Evolutionary conservation across 2,113 vertebrate species (phyloP).

Genomic region (Sula dactylatra): DNA sequence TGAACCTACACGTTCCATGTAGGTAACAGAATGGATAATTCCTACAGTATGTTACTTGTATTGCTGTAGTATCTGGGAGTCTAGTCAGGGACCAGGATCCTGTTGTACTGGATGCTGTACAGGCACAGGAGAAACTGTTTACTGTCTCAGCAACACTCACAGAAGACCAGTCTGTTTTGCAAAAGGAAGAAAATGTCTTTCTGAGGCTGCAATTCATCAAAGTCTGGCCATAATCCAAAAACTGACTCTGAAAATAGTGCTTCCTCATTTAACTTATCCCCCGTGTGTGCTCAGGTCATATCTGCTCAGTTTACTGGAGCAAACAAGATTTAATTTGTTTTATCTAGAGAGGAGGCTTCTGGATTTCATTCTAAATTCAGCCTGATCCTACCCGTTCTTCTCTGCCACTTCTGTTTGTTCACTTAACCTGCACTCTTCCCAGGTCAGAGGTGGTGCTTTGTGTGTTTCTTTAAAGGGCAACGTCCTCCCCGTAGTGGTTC

Average conservation of each 20-base stretch:
- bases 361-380: not conserved
- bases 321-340: not conserved
- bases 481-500: accelerated
- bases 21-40: not conserved
- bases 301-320: not conserved
- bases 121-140: not conserved
- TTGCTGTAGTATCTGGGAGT: not conserved
- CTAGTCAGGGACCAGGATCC: not conserved
- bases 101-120: not conserved
- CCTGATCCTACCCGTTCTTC: not conserved
- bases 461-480: not conserved
- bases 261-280: not conserved
- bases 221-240: not conserved
- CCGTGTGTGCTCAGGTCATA: not conserved
- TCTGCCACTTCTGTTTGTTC: not conserved
- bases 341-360: not conserved
- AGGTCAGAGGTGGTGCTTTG: not conserved
- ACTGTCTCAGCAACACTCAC: not conserved
- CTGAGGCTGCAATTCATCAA: not conserved
- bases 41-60: accelerated
- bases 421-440: not conserved
- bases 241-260: not conserved
- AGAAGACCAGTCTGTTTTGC: not conserved
- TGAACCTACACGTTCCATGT: not conserved
- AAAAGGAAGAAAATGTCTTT: not conserved